phyloP scores from a whole-genome alignment of 2,113 vertebrate genomes.

The Sardina pilchardus region DNA sequence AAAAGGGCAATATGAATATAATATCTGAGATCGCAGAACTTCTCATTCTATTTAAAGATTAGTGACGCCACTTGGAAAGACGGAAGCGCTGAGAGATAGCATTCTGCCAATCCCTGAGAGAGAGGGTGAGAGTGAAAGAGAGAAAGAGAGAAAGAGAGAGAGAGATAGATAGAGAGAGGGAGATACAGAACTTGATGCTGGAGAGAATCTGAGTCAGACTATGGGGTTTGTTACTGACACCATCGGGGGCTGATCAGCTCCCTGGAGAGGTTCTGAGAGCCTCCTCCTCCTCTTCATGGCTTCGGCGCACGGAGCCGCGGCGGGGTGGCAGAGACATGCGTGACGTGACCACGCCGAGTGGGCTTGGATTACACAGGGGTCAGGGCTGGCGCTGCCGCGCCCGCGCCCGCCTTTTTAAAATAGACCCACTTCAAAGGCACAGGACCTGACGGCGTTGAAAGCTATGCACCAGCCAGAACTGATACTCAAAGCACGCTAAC shows the following conservation, averaged over 20 bases:
- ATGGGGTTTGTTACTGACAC: background rate
- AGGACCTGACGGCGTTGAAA: background rate
- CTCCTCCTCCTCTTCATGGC: conserved; percentile 6
- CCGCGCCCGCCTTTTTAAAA: background rate
- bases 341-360: background rate
- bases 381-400: background rate
- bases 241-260: background rate
- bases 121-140: background rate
- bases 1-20: background rate
- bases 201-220: conserved; percentile 7
- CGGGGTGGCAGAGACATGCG: background rate
- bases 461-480: background rate
- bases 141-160: background rate
- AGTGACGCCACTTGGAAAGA: background rate
- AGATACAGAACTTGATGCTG: background rate
- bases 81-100: background rate
- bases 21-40: background rate
- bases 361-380: conserved; percentile 7
- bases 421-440: conserved; percentile 8
- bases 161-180: background rate
- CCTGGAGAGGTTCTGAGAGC: background rate
- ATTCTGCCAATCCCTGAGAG: background rate
- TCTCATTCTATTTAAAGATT: background rate
- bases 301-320: background rate
- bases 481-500: background rate